A percentile compares a stretch with the other conserved stretches of the same genome.
Evolutionary conservation across 2,797 vertebrate genomes (phyloP).

Genomic region (Coccyzus lansbergi): DNA sequence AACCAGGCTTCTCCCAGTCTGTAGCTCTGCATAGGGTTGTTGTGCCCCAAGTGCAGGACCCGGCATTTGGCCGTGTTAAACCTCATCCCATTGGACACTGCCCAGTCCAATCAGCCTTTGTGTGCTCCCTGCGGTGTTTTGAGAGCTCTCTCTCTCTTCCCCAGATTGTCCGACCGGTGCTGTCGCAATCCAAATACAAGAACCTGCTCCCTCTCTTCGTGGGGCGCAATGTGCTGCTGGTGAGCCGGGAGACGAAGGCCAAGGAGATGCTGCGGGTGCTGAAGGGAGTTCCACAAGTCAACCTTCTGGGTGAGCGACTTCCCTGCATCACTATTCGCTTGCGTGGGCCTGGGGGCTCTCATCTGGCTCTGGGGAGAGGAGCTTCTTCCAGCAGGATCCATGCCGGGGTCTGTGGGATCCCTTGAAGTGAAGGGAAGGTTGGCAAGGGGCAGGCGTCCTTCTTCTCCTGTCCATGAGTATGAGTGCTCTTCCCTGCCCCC

Average conservation of each 20-base stretch:
- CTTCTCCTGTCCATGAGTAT: no score
- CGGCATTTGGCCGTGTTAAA: no score
- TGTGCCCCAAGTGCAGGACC: no score
- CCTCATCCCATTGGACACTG: no score
- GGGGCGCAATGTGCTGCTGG: conserved; percentile 84
- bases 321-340: accelerated
- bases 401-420: accelerated
- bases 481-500: no score
- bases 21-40: no score
- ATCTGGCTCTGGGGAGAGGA: accelerated
- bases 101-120: no score
- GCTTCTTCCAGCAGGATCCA: accelerated
- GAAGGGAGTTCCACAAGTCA: conserved; percentile 82
- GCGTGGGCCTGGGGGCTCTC: accelerated
- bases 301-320: conserved; percentile 82
- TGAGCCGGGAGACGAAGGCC: conserved; percentile 85
- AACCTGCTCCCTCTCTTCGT: conserved; percentile 88
- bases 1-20: no score
- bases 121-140: background rate
- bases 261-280: conserved; percentile 87
- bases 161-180: conserved; percentile 82
- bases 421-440: accelerated
- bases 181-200: conserved; percentile 79
- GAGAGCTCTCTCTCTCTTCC: background rate
- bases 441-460: accelerated